These are phyloP conservation scores for Piprites chloris DNA, from an alignment of 2,113 vertebrate species.

Conservation along the genomic window DNA sequence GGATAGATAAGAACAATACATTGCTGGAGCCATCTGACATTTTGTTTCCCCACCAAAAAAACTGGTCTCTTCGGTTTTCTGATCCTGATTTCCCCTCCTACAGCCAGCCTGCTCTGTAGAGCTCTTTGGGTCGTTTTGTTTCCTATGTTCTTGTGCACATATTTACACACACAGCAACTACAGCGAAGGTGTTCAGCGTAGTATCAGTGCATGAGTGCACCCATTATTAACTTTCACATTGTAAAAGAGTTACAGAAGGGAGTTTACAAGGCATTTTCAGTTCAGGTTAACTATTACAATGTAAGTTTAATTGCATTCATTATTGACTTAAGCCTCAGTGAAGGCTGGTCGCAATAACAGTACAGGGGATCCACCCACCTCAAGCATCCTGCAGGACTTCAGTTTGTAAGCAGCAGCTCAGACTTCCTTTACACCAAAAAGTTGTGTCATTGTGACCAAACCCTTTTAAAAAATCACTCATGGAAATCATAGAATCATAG, in stretches of 20 bases:
- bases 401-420: background rate
- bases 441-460: background rate
- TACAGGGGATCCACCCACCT: background rate
- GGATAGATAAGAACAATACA: background rate
- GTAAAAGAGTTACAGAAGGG: background rate
- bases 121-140: background rate
- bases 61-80: background rate
- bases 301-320: background rate
- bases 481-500: background rate
- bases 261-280: background rate
- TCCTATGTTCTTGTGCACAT: background rate
- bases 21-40: background rate
- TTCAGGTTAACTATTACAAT: background rate
- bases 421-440: background rate
- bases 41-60: background rate
- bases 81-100: background rate
- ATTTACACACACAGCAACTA: background rate
- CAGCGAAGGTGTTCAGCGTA: background rate
- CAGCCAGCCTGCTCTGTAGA: background rate
- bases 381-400: background rate
- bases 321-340: background rate
- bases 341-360: background rate
- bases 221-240: background rate
- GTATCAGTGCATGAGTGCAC: background rate
- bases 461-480: background rate